These are phyloP conservation scores for Saturnia pavonia DNA, from an alignment of 2,888 invertebrate genomes.

Conservation along the genomic window DNA sequence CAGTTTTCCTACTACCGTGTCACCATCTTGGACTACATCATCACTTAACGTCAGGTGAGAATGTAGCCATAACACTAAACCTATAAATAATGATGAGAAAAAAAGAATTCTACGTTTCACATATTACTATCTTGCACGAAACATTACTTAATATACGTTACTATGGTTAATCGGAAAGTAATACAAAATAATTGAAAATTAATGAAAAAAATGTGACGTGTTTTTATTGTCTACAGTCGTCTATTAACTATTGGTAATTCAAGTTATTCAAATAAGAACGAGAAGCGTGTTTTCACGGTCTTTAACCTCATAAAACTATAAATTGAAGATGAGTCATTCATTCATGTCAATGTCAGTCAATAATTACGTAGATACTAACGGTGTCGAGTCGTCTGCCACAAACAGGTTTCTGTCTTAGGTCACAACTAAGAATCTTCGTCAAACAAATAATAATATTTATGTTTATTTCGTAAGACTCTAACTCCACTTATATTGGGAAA, in stretches of 20 bases:
- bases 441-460: background rate
- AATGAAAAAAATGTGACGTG: background rate
- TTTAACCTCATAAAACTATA: conserved; percentile 37
- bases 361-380: conserved; percentile 29
- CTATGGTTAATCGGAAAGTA: background rate
- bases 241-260: background rate
- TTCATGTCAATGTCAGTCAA: conserved; percentile 27
- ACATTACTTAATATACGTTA: background rate
- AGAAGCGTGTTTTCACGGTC: conserved; percentile 28
- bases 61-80: too few relatives aligned
- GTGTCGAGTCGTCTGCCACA: conserved; percentile 18
- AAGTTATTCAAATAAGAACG: conserved; percentile 10
- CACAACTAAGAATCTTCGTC: background rate
- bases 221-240: background rate
- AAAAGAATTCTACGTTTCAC: too few relatives aligned
- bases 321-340: conserved; percentile 41
- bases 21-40: too few relatives aligned
- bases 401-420: conserved; percentile 17
- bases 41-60: too few relatives aligned
- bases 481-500: too few relatives aligned
- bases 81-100: too few relatives aligned
- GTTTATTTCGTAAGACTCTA: too few relatives aligned
- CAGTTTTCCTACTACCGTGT: too few relatives aligned
- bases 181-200: background rate
- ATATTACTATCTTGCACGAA: background rate